Evolutionary conservation across 2,888 invertebrate species (phyloP), one percentile per base, ranked within the genome.

Genomic region (Cataglyphis altisquamis): DNA sequence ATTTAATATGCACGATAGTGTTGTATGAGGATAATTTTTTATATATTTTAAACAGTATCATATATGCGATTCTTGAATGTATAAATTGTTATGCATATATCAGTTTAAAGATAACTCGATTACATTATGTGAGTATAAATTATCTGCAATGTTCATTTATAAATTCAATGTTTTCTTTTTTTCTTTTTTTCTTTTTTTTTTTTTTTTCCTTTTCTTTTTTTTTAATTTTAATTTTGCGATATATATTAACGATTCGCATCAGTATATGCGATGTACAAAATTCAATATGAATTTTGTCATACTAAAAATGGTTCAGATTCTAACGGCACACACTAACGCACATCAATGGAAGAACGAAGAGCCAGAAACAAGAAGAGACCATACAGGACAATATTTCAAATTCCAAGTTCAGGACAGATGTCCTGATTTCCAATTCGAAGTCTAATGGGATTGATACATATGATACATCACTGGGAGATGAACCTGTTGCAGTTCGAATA

Each of bases 121-220:
- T 74, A 74, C 67, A 66, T 45, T 75, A 36, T 75, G 74, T 75
- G 74, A 75, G 74, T 64, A 48, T 67, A 64, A 75, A 66, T 75
- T 32, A 75, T 66, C 48, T 41, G 9, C 6, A 48, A 48, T 66
- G 25, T 48, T 75, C 10, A 4, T 5, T 10, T 62, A 18, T n/a
- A 15, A n/a, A 32, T 67, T 66, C 2, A 6, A 29, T 62, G 8
- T 70, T 60, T 62, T 63, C 0, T 32, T 32, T 32, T 32, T 4
- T 6, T n/a, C n/a, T 36, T 4, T 36, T 25, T 48, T 25, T 45
- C 32, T 5, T 55, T 55, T n/a, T 18, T 55, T 45, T 74, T 3
- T 36, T 66, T 39, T 45, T 32, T 5, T 55, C 36, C 29, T 18
- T 55, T 41, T 74, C 1, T 21, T 64, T 32, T 5, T 55, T 55